Base-by-base conservation (phyloP, 2,797 vertebrate genomes). In the Chaunax sp. region DNA sequence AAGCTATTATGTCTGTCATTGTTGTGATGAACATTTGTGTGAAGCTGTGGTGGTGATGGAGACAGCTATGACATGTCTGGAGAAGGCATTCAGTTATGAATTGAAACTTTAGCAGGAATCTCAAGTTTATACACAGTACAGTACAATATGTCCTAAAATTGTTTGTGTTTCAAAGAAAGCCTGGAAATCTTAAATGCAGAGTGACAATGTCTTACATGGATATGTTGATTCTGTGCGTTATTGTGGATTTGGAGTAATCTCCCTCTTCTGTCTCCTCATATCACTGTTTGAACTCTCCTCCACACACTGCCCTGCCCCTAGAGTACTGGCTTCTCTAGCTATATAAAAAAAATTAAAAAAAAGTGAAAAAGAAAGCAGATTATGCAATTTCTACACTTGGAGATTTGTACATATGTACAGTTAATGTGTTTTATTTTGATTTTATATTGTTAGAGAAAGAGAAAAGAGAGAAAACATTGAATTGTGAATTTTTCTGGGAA, bases 351-450 rank as follows among this genome's bases (percentile, higher is more conserved):
- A 81, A 75, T 74, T 73, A 72, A 90, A 81, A 49, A 76, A 92
- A 91, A 89, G 89, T 88, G 81, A 91, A 93, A 92, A 93, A 92
- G 85, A 91, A 92, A 93, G 93, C 92, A 92, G 88, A 95, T 92
- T 95, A 95, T 95, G 94, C 94, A 95, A 95, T 95, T 95, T 94
- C 92, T 94, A 94, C 91, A 94, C 91, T 93, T 90, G 89, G 92
- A 93, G 55, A 93, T 92, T 85, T 95, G 94, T 95, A 95, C 82
- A 95, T 95, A 94, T 95, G 94, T 95, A 95, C 91, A 95, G 93
- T 93, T 94, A 93, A 94, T 94, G 94, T 94, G 92, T 95, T 94
- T 94, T 94, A 94, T 94, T 94, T 94, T 94, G 90, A 92, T 93
- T 93, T 92, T 93, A 92, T 93, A 92, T 90, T 91, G 89, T 92